phyloP scores from a whole-genome alignment of 1,140 invertebrate species.

The Aphelenchoides besseyi region DNA sequence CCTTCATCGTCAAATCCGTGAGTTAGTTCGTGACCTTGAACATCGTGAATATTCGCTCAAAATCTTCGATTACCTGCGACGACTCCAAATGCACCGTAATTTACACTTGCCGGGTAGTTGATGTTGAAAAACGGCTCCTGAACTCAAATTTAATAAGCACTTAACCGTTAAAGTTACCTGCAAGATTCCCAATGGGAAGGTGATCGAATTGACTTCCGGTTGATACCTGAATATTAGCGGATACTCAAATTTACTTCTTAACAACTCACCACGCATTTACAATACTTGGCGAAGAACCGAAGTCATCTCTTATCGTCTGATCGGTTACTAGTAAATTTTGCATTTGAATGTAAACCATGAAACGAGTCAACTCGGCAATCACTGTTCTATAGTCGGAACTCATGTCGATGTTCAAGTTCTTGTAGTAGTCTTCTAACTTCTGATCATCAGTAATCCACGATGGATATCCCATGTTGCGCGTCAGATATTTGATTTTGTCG shows the following conservation, averaged over 20 bases:
- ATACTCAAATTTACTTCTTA: conserved; percentile 10
- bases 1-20: conserved; percentile 20
- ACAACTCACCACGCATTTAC: conserved; percentile 37
- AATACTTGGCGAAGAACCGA: conserved; percentile 24
- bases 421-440: conserved; percentile 44
- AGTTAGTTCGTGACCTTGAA: neutral
- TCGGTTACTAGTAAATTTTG: conserved; percentile 25
- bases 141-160: too few relatives aligned
- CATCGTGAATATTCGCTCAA: too few relatives aligned
- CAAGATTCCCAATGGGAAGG: conserved; percentile 42
- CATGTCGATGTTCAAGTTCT: conserved; percentile 27
- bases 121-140: conserved; percentile 68
- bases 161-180: too few relatives aligned
- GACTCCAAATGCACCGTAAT: conserved; percentile 68
- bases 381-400: conserved; percentile 23
- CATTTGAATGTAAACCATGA: conserved; percentile 17
- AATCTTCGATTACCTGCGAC: conserved; percentile 69
- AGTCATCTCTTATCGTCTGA: conserved; percentile 26
- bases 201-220: conserved; percentile 48
- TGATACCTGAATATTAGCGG: too few relatives aligned
- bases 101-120: conserved; percentile 68
- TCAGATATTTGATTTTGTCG: conserved; percentile 50
- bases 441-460: conserved; percentile 51
- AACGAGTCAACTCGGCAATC: neutral
- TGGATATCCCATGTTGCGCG: conserved; percentile 55